Evolutionary conservation across 2,113 vertebrate species (phyloP), one percentile per base, ranked within the genome.

Genomic region (Hucho hucho): DNA sequence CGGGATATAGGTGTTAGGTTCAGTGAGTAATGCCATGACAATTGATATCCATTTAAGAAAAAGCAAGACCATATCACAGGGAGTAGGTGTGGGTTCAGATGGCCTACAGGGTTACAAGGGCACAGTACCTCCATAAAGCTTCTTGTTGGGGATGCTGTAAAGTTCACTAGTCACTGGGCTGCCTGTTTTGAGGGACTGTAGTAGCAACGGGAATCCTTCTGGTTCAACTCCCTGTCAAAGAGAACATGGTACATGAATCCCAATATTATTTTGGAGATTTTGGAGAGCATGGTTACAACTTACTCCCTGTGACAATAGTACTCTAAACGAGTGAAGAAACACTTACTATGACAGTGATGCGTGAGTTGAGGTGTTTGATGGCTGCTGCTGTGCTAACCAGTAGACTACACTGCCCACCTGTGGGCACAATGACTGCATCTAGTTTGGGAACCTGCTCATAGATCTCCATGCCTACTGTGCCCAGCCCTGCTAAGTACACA

Each of bases 381-480:
- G 94, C 95, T 46, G 93, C 94, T 49, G 96, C 95, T 0, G 94
- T 93, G 4, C 93, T 94, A 13, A 93, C 94, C 87, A 97, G 89
- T 20, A 97, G 87, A 12, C 94, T 94, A 18, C 94, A 95, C 83
- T 94, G 93, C 49, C 94, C 94, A 25, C 92, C 94, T 20, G 94
- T 95, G 25, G 96, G 95, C 73, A 97, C 88, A 70, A 97, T 89
- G 79, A 97, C 94, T 0, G 95, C 95, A 0, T 97, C 95, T 87
- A 97, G 83, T 82, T 93, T 94, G 80, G 95, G 90, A 77, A 97
- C 92, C 86, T 97, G 96, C 72, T 96, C 95, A 0, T 92, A 92
- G 70, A 97, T 89, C 87, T 97, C 96, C 89, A 97, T 89, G 22
- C 95, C 96, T 80, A 97, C 89, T 0, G 96, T 96, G 0, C 96